Evolutionary conservation across 2,113 vertebrate genomes (phyloP).

Genomic region (Anoura caudifer): DNA sequence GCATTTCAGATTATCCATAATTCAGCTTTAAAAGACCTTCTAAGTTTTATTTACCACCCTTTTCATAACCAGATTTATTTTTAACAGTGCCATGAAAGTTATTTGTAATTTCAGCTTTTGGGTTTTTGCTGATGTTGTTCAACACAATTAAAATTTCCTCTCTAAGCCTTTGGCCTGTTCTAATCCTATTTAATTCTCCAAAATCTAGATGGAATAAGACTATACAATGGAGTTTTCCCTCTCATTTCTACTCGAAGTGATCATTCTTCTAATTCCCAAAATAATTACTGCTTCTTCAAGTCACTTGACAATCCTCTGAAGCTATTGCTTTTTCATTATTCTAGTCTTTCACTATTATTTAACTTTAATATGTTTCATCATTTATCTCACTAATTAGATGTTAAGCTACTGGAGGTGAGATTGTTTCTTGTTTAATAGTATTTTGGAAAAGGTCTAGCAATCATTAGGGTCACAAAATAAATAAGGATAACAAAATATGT

Average conservation of each 20-base stretch:
- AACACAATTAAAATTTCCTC: constrained; percentile 11
- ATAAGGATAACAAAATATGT: not conserved
- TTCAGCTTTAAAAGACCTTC: not conserved
- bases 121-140: not conserved
- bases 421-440: constrained; percentile 1
- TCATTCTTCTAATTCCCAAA: not conserved
- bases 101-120: constrained; percentile 7
- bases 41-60: not conserved
- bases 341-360: not conserved
- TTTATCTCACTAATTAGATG: not conserved
- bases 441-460: constrained; percentile 13
- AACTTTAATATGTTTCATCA: not conserved
- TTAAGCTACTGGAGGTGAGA: not conserved
- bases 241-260: not conserved
- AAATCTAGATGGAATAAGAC: not conserved
- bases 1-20: constrained; percentile 32
- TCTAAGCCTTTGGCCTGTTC: not conserved
- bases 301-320: constrained; percentile 11
- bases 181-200: constrained; percentile 5
- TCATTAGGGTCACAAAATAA: constrained; percentile 6
- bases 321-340: not conserved
- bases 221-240: not conserved
- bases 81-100: not conserved
- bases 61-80: not conserved
- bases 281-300: constrained; percentile 18